Conservation (phyloP, 1,140 invertebrate genomes). For the Chrysoperla carnea region DNA sequence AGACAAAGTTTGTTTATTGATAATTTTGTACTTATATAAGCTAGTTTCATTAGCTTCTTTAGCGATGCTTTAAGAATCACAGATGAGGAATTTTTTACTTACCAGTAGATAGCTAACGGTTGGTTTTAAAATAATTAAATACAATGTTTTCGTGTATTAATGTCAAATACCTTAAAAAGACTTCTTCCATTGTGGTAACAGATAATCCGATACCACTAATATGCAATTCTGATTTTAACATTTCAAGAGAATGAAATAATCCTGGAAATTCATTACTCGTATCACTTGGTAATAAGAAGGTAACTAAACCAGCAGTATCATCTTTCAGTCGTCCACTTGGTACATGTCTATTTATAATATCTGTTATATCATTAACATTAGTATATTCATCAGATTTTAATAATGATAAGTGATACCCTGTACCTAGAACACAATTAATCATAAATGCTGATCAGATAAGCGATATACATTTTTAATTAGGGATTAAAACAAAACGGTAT, state of each 20-base stretch:
- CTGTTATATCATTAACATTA: slow-evolving; percentile 7
- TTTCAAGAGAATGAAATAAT: slow-evolving; percentile 34
- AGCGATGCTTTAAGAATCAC: too few species aligned
- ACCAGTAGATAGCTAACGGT: too few species aligned
- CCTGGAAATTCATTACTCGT: slow-evolving; percentile 17
- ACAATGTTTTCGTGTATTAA: too few species aligned
- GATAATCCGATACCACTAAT: slow-evolving; percentile 39
- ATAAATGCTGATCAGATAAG: too few species aligned
- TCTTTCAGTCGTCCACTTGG: slow-evolving; percentile 26
- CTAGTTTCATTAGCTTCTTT: too few species aligned
- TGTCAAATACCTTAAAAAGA: slow-evolving; percentile 50
- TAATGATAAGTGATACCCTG: slow-evolving; percentile 14
- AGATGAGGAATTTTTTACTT: too few species aligned
- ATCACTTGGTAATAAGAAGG: slow-evolving; percentile 23
- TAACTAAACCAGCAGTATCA: slow-evolving; percentile 24
- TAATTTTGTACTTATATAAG: too few species aligned
- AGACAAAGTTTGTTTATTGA: too few species aligned
- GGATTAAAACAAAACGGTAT: too few species aligned
- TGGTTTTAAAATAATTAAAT: too few species aligned
- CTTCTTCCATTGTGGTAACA: slow-evolving; percentile 50
- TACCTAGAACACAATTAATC: too few species aligned
- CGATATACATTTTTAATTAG: too few species aligned
- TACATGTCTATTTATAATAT: slow-evolving; percentile 25
- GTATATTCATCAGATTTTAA: neutral
- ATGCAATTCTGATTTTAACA: slow-evolving; percentile 24